These are phyloP conservation scores for Cavia aperea DNA, from an alignment of 2,113 vertebrate genomes.

Conservation along the genomic window DNA sequence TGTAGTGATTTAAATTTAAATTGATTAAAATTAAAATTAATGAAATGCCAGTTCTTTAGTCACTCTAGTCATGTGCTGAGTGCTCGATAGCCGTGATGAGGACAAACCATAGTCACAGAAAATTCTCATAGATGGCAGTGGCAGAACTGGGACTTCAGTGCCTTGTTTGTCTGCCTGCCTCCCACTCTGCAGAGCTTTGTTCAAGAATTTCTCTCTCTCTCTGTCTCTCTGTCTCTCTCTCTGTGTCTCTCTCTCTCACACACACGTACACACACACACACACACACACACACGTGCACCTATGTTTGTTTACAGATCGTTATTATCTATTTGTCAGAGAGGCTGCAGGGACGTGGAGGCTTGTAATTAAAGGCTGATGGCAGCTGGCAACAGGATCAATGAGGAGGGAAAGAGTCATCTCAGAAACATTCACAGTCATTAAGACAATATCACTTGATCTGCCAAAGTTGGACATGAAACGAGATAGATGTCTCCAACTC, in stretches of 20 bases:
- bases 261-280: too few species aligned
- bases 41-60: background rate
- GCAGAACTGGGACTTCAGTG: accelerated
- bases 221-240: too few species aligned
- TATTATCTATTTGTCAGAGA: conserved; percentile 50
- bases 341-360: background rate
- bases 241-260: too few species aligned
- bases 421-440: background rate
- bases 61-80: background rate
- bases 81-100: background rate
- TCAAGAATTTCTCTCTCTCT: background rate
- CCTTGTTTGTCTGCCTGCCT: background rate
- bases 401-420: background rate
- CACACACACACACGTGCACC: background rate
- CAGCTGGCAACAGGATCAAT: conserved; percentile 40
- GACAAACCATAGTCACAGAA: background rate
- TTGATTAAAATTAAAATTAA: background rate
- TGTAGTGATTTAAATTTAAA: background rate
- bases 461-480: background rate
- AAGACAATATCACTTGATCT: conserved; percentile 29
- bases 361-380: conserved; percentile 40
- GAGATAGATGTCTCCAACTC: background rate
- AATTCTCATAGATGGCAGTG: accelerated
- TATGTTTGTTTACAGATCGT: conserved; percentile 45
- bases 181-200: background rate